Conservation (phyloP, 2,113 vertebrate species). For the Saccopteryx bilineata region DNA sequence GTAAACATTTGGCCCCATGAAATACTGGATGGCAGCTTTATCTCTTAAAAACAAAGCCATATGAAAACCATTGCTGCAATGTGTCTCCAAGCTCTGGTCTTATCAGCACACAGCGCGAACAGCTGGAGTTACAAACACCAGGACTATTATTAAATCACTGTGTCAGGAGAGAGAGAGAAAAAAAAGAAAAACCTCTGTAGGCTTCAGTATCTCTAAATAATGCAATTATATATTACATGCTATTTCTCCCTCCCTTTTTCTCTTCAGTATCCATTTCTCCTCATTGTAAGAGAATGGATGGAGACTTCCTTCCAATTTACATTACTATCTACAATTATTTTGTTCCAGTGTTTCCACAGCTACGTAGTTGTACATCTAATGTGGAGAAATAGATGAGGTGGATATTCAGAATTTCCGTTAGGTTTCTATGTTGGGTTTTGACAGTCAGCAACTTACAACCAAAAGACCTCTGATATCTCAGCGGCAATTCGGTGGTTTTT, state of each 20-base stretch:
- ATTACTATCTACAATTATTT: not conserved
- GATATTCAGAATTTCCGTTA: not conserved
- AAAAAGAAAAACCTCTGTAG: conserved; percentile 68
- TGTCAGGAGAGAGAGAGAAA: not conserved
- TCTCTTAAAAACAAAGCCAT: conserved; percentile 82
- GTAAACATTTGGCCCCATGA: conserved; percentile 77
- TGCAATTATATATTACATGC: conserved; percentile 33
- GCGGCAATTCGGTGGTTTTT: not conserved
- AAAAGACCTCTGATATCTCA: not conserved
- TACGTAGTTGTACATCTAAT: not conserved
- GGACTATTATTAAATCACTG: conserved; percentile 80
- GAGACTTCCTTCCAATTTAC: conserved; percentile 40
- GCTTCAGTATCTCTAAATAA: conserved; percentile 78
- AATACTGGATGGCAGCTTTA: conserved; percentile 69
- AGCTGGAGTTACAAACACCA: conserved; percentile 77
- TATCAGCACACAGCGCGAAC: conserved; percentile 67
- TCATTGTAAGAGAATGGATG: conserved; percentile 37
- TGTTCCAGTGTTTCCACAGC: not conserved
- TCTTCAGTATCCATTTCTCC: not conserved
- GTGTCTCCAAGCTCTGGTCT: conserved; percentile 68
- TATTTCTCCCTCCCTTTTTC: conserved; percentile 16
- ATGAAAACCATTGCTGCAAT: conserved; percentile 54
- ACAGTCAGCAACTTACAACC: not conserved
- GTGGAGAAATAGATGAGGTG: conserved; percentile 19
- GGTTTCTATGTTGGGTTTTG: not conserved